phyloP scores from a whole-genome alignment of 2,888 invertebrate genomes.

The Lasioglossum leucozonium region DNA sequence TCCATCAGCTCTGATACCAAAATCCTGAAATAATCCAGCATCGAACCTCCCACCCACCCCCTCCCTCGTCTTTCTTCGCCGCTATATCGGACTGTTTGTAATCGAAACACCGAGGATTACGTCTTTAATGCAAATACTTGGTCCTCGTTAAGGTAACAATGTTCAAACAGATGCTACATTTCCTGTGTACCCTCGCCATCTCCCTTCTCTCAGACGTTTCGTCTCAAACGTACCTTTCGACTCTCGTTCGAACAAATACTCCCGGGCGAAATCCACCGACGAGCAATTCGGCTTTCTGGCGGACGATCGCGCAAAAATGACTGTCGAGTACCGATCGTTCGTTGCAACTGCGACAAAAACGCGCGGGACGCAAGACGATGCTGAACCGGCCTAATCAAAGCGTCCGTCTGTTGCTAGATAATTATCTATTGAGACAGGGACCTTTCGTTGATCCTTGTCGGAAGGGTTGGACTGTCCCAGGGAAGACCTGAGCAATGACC shows the following conservation, averaged over 20 bases:
- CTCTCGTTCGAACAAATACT: slow-evolving; percentile 3
- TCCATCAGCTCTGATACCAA: not conserved
- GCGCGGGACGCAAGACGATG: slow-evolving; percentile 23
- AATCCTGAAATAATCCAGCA: too few relatives aligned
- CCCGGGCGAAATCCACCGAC: not conserved
- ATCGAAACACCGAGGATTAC: slow-evolving; percentile 58
- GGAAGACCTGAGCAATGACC: not conserved
- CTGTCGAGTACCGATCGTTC: not conserved
- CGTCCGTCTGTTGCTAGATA: not conserved
- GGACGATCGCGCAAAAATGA: not conserved
- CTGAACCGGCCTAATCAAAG: slow-evolving; percentile 62
- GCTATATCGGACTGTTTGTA: slow-evolving; percentile 29
- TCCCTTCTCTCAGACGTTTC: slow-evolving; percentile 22
- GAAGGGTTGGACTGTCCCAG: slow-evolving; percentile 53
- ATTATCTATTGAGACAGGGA: slow-evolving; percentile 58
- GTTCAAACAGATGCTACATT: slow-evolving; percentile 73
- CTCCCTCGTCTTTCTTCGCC: not conserved
- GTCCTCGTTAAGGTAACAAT: slow-evolving; percentile 79
- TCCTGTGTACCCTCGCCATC: slow-evolving; percentile 39
- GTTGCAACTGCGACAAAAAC: not conserved
- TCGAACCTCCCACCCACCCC: not conserved
- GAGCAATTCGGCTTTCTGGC: not conserved
- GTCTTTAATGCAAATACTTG: slow-evolving; percentile 77
- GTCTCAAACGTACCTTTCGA: slow-evolving; percentile 23
- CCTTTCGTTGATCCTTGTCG: slow-evolving; percentile 62